These are phyloP conservation scores for Strigamia transsilvanica DNA, from an alignment of 2,888 invertebrate genomes.

Conservation along the genomic window DNA sequence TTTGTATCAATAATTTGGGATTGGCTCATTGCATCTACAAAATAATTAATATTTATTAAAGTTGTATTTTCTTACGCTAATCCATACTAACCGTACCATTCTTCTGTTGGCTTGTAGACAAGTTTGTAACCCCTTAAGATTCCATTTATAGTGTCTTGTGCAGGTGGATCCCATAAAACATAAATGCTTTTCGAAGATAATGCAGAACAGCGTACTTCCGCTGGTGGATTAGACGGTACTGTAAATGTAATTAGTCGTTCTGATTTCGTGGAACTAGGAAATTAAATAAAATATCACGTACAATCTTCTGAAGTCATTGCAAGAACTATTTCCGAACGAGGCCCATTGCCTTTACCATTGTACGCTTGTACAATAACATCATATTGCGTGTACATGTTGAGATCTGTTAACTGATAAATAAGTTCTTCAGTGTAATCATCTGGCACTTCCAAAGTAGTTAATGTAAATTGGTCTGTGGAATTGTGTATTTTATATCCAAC, in stretches of 20 bases:
- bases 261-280: background rate
- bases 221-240: background rate
- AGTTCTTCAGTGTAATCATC: too few species aligned
- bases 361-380: too few species aligned
- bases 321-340: background rate
- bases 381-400: too few species aligned
- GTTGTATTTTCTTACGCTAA: too few species aligned
- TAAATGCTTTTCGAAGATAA: constrained; percentile 49
- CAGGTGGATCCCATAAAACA: constrained; percentile 39
- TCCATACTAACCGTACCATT: constrained; percentile 42
- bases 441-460: constrained; percentile 41
- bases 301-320: constrained; percentile 27
- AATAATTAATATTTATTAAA: background rate
- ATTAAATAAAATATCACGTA: background rate
- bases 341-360: background rate
- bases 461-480: constrained; percentile 1
- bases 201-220: background rate
- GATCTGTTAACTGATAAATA: too few species aligned
- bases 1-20: background rate
- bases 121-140: constrained; percentile 19
- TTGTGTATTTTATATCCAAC: constrained; percentile 34
- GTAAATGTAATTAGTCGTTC: background rate
- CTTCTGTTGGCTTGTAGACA: constrained; percentile 8
- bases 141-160: constrained; percentile 5
- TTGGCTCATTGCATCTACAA: constrained; percentile 4